These are phyloP conservation scores for Mamestra brassicae DNA, from an alignment of 2,888 invertebrate species.

Conservation along the genomic window DNA sequence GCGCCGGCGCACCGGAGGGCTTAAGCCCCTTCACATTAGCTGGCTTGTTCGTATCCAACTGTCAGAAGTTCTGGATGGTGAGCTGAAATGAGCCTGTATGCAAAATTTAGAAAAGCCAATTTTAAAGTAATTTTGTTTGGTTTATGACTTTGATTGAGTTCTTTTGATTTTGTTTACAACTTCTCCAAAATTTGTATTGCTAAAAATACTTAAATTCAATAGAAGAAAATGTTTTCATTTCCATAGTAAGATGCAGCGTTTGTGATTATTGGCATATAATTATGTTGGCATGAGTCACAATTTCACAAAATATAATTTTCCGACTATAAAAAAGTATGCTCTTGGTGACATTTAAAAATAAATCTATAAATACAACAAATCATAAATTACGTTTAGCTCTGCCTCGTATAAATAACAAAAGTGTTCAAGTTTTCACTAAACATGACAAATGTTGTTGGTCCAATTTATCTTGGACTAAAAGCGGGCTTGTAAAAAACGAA, in stretches of 20 bases:
- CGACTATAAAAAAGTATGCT: background rate
- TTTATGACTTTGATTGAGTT: background rate
- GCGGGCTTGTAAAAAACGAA: slow-evolving; percentile 27
- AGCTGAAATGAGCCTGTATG: slow-evolving; percentile 7
- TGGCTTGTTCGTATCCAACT: slow-evolving; percentile 56
- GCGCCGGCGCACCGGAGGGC: slow-evolving; percentile 77
- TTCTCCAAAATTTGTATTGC: background rate
- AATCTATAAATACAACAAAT: slow-evolving; percentile 7
- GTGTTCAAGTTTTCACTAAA: slow-evolving; percentile 20
- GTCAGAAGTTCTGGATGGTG: slow-evolving; percentile 39
- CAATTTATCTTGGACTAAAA: slow-evolving; percentile 19
- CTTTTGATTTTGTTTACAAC: background rate
- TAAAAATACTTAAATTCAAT: background rate
- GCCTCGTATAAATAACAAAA: slow-evolving; percentile 27
- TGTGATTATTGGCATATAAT: background rate
- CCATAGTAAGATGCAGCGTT: background rate
- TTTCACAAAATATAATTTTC: background rate
- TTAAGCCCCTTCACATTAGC: slow-evolving; percentile 73
- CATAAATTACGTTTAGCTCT: slow-evolving; percentile 32
- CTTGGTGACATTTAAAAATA: slow-evolving; percentile 6
- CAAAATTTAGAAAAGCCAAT: background rate
- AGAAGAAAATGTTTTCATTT: background rate
- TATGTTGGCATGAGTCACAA: too few species aligned
- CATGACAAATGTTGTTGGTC: slow-evolving; percentile 22
- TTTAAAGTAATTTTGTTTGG: background rate